Evolutionary conservation across 2,797 vertebrate genomes (phyloP), one percentile per base, ranked within the genome.

Genomic region (Poecilia picta): DNA sequence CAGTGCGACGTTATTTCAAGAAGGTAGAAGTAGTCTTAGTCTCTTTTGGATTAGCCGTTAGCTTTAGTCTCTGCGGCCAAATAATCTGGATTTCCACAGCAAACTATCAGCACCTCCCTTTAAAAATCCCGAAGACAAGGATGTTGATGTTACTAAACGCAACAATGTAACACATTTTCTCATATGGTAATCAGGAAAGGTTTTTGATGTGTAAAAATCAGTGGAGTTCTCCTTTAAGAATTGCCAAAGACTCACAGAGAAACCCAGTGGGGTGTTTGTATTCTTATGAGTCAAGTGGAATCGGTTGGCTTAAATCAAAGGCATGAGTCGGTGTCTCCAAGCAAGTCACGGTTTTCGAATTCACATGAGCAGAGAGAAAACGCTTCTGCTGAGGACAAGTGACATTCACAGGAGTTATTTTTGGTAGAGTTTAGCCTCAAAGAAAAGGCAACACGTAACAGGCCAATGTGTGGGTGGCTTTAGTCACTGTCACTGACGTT

Each of bases 321-420:
- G 87, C 81, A 80, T 75, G 81, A 79, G 45, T 85, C 49, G 72
- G 80, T 77, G 36, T 73, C 62, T 66, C n/a, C 39, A 62, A 68
- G 74, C 71, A 36, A 74, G 46, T 77, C 0, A 3, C 81, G 71
- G 68, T 85, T 88, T 76, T 72, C 74, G 76, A 73, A 81, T 79
- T 11, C 53, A 83, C 81, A 41, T 43, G 28, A 62, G 59, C 59
- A 80, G 74, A 79, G 73, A 83, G 73, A 83, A 62, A 89, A 82
- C 78, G 79, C 83, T 79, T 43, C 73, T 77, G 87, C 81, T 87
- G 82, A 89, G 73, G 74, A 70, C 55, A 68, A 73, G 77, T 76
- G 80, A 92, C 94, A 90, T 89, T 92, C 90, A 89, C 68, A 85
- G 75, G 76, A 80, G 82, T 87, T 62, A 73, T 90, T 82, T 94